Base-by-base conservation (phyloP, 2,888 invertebrate genomes). In the Xestia xanthographa region DNA sequence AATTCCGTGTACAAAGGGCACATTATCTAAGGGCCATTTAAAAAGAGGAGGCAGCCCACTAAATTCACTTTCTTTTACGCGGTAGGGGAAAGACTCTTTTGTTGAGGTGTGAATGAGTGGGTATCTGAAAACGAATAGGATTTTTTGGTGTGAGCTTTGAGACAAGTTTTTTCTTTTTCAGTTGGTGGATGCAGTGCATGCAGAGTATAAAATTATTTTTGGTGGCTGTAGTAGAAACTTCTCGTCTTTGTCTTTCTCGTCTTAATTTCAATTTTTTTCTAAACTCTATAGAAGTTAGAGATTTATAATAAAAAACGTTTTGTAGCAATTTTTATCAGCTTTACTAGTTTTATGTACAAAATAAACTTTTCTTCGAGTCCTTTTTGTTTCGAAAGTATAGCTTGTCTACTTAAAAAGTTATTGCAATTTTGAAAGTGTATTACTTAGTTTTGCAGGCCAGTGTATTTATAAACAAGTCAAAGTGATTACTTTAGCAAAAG, bases 1-100 rank as follows among this genome's bases (percentile, higher is more conserved):
- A 92, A 93, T 94, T 92, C 90, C 79, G 81, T 84, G 89, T 87
- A 93, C 93, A 94, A 94, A 92, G 88, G 90, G 83, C 89, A 87
- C 89, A 89, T 91, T 90, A 90, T 91, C 89, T 88, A 85, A 87
- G 88, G 87, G 88, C 88, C 90, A 89, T 91, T 93, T 90, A 88
- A 87, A 90, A 91, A 89, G 78, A 65, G 75, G 60, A 77, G 80
- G 83, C 75, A 38, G 48, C 71, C 75, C 66, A 77, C 83, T 80
- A 87, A 87, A 89, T 87, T 86, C 87, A 78, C 83, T 88, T 83
- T 85, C 70, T 82, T 80, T 83, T 65, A 77, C 65, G 83, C 68
- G 75, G 71, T 79, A 79, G 82, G 82, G 80, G 67, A 72, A 78
- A 66, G 53, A 22, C 43, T 26, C 53, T 62, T 72, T 77, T 80